These are phyloP conservation scores for Globia sparganii DNA, from an alignment of 2,888 invertebrate species.

Conservation along the genomic window DNA sequence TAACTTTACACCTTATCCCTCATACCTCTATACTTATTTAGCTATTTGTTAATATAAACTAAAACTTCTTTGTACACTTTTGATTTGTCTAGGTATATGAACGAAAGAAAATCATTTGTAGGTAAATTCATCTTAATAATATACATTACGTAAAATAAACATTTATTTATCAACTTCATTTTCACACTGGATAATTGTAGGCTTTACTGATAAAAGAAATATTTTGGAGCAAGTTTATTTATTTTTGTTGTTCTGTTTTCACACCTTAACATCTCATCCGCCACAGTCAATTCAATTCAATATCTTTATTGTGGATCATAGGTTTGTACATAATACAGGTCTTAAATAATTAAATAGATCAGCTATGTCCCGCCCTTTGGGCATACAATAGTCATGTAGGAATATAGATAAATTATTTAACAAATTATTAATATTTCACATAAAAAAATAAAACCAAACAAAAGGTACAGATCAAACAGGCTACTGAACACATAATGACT, in stretches of 20 bases:
- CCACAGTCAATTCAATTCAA: no score
- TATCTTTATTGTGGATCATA: no score
- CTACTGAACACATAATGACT: no score
- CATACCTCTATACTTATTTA: neutral
- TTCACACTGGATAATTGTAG: no score
- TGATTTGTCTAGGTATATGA: neutral
- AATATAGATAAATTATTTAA: no score
- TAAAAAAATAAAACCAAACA: no score
- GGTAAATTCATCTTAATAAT: neutral
- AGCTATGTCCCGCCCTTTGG: no score
- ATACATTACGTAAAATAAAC: neutral
- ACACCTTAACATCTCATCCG: neutral
- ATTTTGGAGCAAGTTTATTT: neutral
- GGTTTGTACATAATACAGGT: no score
- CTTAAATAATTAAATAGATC: no score
- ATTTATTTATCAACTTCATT: neutral
- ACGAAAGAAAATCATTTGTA: neutral
- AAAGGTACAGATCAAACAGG: no score
- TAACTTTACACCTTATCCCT: neutral
- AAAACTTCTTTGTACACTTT: neutral
- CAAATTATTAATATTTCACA: no score
- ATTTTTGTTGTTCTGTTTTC: neutral
- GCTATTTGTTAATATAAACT: neutral
- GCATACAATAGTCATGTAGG: no score
- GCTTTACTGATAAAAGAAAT: neutral